Evolutionary conservation across 2,113 vertebrate genomes (phyloP).

Genomic region (Dasyprocta punctata): DNA sequence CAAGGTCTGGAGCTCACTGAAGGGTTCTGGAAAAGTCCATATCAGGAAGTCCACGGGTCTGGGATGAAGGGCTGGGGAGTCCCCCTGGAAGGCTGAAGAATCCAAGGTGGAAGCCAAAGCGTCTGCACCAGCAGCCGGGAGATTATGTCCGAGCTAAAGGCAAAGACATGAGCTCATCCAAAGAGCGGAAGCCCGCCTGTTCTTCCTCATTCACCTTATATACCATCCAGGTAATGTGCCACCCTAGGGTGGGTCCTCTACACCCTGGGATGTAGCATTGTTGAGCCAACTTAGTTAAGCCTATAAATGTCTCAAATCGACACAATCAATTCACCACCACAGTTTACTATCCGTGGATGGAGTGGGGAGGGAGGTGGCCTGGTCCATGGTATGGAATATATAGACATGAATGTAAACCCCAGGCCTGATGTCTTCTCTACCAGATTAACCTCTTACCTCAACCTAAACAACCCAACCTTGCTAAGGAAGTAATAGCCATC

Average conservation of each 20-base stretch:
- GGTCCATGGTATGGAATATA: neutral
- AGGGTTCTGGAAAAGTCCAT: too few species aligned
- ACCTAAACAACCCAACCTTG: neutral
- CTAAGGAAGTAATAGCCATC: neutral
- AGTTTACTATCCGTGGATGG: neutral
- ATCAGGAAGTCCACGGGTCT: too few species aligned
- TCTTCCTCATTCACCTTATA: neutral
- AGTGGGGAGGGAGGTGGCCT: neutral
- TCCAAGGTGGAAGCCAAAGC: neutral
- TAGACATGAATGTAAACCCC: neutral
- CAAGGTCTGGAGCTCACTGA: too few species aligned
- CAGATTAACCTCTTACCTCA: neutral
- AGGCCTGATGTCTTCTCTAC: neutral
- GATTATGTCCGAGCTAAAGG: neutral
- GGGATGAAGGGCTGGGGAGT: too few species aligned
- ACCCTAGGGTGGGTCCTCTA: neutral
- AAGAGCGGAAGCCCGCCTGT: neutral
- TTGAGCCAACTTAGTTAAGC: neutral
- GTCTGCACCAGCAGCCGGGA: neutral
- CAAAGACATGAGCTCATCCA: neutral
- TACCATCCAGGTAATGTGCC: neutral
- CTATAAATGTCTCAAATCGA: neutral
- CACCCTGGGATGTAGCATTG: neutral
- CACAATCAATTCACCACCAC: neutral
- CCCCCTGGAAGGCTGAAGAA: neutral